Percentiles rank a stretch among this genome's conserved stretches.
Conservation (phyloP, 2,113 vertebrate species). For the Nothocercus nigrocapillus region DNA sequence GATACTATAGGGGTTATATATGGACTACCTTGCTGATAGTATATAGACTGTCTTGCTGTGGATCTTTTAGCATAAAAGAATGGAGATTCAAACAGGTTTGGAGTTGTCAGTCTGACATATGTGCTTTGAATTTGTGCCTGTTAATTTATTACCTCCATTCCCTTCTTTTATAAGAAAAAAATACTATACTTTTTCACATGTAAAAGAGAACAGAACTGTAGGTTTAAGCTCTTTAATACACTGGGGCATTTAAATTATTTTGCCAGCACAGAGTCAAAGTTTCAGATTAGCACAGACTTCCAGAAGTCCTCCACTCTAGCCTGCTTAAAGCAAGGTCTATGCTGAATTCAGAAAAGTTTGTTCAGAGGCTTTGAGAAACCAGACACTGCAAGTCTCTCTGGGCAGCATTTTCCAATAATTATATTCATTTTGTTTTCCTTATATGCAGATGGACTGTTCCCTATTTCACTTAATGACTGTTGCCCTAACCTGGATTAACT, state of each 20-base stretch:
- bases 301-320: neutral
- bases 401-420: neutral
- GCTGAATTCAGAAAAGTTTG: neutral
- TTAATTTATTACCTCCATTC: neutral
- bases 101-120: neutral
- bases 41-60: neutral
- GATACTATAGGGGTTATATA: too few relatives aligned
- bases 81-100: neutral
- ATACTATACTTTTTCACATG: neutral
- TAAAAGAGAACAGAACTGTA: neutral
- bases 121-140: neutral
- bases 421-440: neutral
- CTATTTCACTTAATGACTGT: neutral
- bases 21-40: too few relatives aligned
- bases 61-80: neutral
- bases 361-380: neutral
- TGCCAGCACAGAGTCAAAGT: neutral
- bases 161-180: neutral
- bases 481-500: neutral
- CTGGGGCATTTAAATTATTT: neutral
- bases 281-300: neutral
- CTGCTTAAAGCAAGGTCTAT: neutral
- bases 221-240: neutral
- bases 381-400: neutral
- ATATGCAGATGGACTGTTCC: accelerated